Evolutionary conservation across 2,888 invertebrate genomes (phyloP).

Genomic region (Blastobasis adustella): DNA sequence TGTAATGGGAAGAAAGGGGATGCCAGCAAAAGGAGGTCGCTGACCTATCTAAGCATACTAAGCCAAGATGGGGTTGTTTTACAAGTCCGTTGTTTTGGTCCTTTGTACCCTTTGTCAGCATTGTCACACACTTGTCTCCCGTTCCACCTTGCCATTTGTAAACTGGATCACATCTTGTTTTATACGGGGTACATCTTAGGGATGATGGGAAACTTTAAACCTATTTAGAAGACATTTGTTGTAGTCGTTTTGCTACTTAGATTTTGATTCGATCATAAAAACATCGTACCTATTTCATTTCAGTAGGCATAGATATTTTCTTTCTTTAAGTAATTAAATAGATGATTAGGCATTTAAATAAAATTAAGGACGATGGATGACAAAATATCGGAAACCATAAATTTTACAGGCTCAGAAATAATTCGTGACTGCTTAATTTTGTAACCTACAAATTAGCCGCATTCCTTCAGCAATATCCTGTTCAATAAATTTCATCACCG

Average conservation of each 20-base stretch:
- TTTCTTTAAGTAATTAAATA: not conserved
- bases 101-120: conserved; percentile 46
- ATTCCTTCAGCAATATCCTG: conserved; percentile 4
- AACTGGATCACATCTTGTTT: conserved; percentile 26
- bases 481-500: not conserved
- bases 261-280: too few species aligned
- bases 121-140: conserved; percentile 57
- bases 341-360: too few species aligned
- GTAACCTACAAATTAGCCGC: not conserved
- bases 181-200: conserved; percentile 28
- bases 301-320: not conserved
- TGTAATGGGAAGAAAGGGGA: conserved; percentile 22
- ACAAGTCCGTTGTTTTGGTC: conserved; percentile 38
- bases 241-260: too few species aligned
- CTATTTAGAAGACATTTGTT: too few species aligned
- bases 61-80: conserved; percentile 35
- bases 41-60: conserved; percentile 28
- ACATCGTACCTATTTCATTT: too few species aligned
- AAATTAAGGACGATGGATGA: too few species aligned
- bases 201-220: too few species aligned
- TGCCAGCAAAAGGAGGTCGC: conserved; percentile 30
- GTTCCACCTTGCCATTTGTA: conserved; percentile 41
- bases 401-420: not conserved
- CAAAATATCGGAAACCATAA: too few species aligned
- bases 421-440: not conserved